Percentiles rank a stretch among this genome's conserved stretches.
These are phyloP conservation scores for Potorous gilbertii DNA, from an alignment of 2,797 vertebrate species.

Conservation along the genomic window DNA sequence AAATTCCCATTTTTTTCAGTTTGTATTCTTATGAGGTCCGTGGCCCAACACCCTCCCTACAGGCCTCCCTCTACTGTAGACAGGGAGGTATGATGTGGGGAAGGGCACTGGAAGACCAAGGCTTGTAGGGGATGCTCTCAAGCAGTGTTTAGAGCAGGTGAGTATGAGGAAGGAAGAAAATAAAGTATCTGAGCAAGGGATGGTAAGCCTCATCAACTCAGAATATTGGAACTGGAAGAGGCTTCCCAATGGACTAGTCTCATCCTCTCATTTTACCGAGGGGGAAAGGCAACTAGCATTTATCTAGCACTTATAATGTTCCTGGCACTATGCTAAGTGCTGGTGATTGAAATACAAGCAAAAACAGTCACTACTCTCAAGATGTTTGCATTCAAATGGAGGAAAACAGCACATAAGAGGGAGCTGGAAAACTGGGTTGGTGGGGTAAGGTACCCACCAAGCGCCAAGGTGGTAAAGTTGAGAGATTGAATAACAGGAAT, in stretches of 20 bases:
- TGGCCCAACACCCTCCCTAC: not conserved
- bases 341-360: not conserved
- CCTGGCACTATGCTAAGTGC: not conserved
- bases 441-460: not conserved
- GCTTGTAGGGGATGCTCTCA: not conserved
- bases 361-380: not conserved
- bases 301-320: not conserved
- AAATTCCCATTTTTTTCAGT: not conserved
- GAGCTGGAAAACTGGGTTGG: not conserved
- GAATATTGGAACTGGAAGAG: not conserved
- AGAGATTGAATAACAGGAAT: not conserved
- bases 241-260: not conserved
- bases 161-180: conserved; percentile 14
- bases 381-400: not conserved
- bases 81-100: not conserved
- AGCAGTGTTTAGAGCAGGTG: not conserved
- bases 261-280: not conserved
- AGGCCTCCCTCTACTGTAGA: not conserved
- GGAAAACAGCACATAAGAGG: not conserved
- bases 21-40: conserved; percentile 7
- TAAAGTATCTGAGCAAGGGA: not conserved
- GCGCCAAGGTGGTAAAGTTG: not conserved
- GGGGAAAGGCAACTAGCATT: not conserved
- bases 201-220: not conserved
- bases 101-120: not conserved